phyloP scores from a whole-genome alignment of 2,797 vertebrate species.

The Aplochiton taeniatus region DNA sequence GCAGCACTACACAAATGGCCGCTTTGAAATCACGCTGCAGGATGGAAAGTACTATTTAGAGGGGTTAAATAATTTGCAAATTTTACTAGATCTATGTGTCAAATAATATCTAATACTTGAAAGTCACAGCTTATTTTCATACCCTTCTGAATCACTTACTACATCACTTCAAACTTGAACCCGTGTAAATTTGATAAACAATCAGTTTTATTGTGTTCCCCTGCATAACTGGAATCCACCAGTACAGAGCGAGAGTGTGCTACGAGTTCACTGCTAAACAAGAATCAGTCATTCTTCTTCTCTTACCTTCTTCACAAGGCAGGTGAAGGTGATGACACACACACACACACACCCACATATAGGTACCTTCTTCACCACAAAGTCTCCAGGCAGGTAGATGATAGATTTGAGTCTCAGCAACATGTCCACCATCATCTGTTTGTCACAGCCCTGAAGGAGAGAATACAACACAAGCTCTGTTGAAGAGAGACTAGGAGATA shows the following conservation, averaged over 20 bases:
- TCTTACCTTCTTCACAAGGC: conserved; percentile 91
- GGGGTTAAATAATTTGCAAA: too few species aligned
- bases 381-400: conserved; percentile 92
- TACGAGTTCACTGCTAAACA: too few species aligned
- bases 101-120: background rate
- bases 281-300: too few species aligned
- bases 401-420: conserved; percentile 90
- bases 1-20: too few species aligned
- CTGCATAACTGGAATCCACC: conserved; percentile 32
- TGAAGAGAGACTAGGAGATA: too few species aligned
- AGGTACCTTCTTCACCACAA: conserved; percentile 93
- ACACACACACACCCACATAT: too few species aligned
- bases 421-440: conserved; percentile 94
- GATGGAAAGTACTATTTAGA: too few species aligned
- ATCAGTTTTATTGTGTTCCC: background rate
- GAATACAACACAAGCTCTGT: too few species aligned
- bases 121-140: background rate
- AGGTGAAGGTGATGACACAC: too few species aligned
- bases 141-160: background rate
- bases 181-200: background rate
- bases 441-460: conserved; percentile 85
- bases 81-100: too few species aligned
- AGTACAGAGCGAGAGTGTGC: conserved; percentile 47
- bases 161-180: background rate
- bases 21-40: too few species aligned